These are phyloP conservation scores for Etia nguti DNA, from an alignment of 2,113 vertebrate genomes.

Conservation along the genomic window DNA sequence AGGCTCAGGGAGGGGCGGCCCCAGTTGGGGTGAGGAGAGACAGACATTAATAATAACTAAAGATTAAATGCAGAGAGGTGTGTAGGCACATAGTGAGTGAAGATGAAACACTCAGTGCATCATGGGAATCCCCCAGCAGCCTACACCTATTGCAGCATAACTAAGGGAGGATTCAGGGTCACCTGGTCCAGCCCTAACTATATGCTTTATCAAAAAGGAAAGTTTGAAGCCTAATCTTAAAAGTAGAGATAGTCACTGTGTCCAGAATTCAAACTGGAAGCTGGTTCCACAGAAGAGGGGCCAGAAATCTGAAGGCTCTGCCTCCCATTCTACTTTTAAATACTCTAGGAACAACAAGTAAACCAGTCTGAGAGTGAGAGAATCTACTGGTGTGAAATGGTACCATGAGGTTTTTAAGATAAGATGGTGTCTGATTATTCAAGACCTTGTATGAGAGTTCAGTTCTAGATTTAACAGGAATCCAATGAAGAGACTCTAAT, in stretches of 20 bases:
- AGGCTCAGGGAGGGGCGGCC: fast-evolving
- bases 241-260: not conserved
- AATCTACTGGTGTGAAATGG: not conserved
- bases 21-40: not conserved
- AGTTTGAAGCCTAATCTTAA: not conserved
- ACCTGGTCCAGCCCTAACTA: fast-evolving
- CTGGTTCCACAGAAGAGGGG: not conserved
- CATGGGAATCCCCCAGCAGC: not conserved
- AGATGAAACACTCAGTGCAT: not conserved
- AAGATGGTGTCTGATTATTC: not conserved
- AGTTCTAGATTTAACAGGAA: not conserved
- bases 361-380: not conserved
- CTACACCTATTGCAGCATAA: fast-evolving
- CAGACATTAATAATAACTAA: not conserved
- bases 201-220: not conserved
- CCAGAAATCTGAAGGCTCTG: not conserved
- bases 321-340: not conserved
- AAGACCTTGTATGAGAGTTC: not conserved
- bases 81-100: not conserved
- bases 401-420: not conserved
- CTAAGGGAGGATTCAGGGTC: fast-evolving
- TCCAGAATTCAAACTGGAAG: fast-evolving
- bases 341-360: fast-evolving
- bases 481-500: not conserved
- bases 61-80: not conserved